Conservation (phyloP, 1,140 invertebrate genomes). For the Heliconius hewitsoni region DNA sequence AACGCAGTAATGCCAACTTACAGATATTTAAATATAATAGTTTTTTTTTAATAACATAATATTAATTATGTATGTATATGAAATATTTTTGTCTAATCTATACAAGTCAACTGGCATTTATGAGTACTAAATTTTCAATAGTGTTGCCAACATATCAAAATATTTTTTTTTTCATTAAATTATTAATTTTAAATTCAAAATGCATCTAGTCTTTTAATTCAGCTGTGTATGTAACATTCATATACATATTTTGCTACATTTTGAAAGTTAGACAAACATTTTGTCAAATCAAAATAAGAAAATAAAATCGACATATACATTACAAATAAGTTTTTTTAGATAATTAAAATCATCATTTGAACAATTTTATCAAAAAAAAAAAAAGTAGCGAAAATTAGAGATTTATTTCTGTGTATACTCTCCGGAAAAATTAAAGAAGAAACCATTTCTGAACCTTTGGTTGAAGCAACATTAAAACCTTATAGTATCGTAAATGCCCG, state of each 20-base stretch:
- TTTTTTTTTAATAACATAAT: slow-evolving; percentile 10
- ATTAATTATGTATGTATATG: slow-evolving; percentile 6
- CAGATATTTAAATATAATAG: slow-evolving; percentile 11
- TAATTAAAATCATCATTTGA: background rate
- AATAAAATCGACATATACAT: background rate
- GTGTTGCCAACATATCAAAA: slow-evolving; percentile 4
- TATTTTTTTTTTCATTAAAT: background rate
- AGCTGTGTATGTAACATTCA: background rate
- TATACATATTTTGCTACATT: background rate
- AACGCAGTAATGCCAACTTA: background rate
- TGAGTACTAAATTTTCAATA: slow-evolving; percentile 7
- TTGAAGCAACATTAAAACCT: background rate
- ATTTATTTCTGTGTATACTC: too few relatives aligned
- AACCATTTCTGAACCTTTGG: background rate
- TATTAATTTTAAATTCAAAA: background rate
- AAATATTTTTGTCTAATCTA: background rate
- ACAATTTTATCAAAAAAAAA: too few relatives aligned
- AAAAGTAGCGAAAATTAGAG: too few relatives aligned
- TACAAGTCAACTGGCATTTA: slow-evolving; percentile 1
- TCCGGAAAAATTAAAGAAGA: background rate
- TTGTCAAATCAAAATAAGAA: background rate
- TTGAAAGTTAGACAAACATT: background rate
- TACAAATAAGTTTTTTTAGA: background rate
- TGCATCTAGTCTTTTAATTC: background rate
- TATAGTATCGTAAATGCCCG: background rate